phyloP scores from a whole-genome alignment of 2,888 invertebrate genomes.

The Dascillus cervinus region DNA sequence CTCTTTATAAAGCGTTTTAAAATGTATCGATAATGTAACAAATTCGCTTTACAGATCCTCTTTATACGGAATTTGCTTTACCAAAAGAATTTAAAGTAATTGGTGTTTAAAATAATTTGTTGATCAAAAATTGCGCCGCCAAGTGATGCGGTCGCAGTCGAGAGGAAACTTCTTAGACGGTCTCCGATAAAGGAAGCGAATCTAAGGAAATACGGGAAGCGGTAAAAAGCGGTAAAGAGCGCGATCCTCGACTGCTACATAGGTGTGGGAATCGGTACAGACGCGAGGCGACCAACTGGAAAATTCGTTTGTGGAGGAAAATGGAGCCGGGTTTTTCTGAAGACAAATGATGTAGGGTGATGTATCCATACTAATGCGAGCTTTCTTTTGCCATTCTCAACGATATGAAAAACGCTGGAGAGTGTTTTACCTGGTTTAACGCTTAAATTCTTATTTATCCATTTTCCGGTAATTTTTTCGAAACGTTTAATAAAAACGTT shows the following conservation, averaged over 20 bases:
- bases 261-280: constrained; percentile 42
- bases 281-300: constrained; percentile 38
- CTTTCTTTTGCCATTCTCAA: constrained; percentile 17
- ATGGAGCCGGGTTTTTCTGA: constrained; percentile 42
- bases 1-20: no score
- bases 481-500: no score
- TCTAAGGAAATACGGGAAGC: constrained; percentile 26
- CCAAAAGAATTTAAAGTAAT: no score
- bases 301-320: constrained; percentile 46
- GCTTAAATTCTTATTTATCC: no score
- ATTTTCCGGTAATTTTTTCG: no score
- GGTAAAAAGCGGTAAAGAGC: constrained; percentile 29
- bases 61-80: no score
- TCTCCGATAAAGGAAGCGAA: constrained; percentile 15
- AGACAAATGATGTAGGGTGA: constrained; percentile 41
- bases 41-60: no score
- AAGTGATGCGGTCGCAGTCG: no score
- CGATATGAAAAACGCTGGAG: constrained; percentile 12
- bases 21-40: no score
- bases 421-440: no score
- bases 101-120: no score
- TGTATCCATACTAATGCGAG: constrained; percentile 37
- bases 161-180: constrained; percentile 8
- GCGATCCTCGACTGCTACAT: constrained; percentile 32
- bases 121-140: no score